A percentile compares a stretch with the other conserved stretches of the same genome.
Evolutionary conservation across 2,113 vertebrate species (phyloP).

Genomic region (Morone chrysops): DNA sequence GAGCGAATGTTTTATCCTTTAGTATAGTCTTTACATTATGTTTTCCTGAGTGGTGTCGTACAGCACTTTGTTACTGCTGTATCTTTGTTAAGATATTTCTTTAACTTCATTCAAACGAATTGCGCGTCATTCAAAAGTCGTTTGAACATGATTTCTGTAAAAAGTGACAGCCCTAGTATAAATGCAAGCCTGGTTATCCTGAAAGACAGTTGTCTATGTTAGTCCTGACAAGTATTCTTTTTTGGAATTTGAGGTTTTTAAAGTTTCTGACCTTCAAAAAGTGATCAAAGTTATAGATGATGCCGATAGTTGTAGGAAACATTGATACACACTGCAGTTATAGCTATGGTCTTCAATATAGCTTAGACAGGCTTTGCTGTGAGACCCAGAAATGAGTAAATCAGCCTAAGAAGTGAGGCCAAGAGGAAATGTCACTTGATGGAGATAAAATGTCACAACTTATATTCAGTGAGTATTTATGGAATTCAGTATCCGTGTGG

Average conservation of each 20-base stretch:
- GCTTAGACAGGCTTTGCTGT: background rate
- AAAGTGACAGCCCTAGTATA: background rate
- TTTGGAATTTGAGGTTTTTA: background rate
- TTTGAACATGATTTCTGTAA: no score
- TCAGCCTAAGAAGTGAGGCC: no score
- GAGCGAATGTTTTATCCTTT: no score
- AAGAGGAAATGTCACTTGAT: background rate
- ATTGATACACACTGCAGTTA: background rate
- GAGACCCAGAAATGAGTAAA: background rate
- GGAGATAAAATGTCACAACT: background rate
- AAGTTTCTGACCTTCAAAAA: background rate
- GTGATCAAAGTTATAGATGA: background rate
- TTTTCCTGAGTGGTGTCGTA: no score
- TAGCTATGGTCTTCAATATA: background rate
- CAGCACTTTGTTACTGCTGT: no score
- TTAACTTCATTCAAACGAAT: no score
- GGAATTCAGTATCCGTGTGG: slow-evolving; percentile 1
- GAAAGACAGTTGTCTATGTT: background rate
- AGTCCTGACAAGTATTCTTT: background rate
- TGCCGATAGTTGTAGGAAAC: slow-evolving; percentile 2
- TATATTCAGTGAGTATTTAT: background rate
- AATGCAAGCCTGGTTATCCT: background rate
- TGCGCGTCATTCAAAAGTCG: no score
- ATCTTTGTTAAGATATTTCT: no score
- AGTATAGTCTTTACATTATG: no score